phyloP scores from a whole-genome alignment of 2,797 vertebrate genomes.

The Tragopan temminckii region DNA sequence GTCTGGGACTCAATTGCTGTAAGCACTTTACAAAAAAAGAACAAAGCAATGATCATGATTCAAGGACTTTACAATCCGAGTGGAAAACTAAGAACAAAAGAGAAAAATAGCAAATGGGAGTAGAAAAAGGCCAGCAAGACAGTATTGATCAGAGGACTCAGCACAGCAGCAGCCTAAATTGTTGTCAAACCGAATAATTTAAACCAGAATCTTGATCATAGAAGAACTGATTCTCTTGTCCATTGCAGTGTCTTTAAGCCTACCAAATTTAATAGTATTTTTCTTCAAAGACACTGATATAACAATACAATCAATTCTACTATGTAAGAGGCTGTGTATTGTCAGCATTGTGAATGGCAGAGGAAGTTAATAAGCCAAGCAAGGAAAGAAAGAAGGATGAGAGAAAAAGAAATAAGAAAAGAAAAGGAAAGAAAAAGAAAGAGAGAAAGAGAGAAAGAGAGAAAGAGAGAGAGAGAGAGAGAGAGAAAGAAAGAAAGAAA shows the following conservation, averaged over 20 bases:
- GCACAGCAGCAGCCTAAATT: slow-evolving; percentile 55
- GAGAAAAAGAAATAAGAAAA: neutral
- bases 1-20: neutral
- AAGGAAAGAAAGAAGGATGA: neutral
- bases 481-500: neutral
- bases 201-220: slow-evolving; percentile 40
- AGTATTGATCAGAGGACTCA: slow-evolving; percentile 57
- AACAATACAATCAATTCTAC: slow-evolving; percentile 31
- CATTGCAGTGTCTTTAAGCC: slow-evolving; percentile 21
- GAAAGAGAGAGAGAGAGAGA: too few relatives aligned
- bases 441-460: too few relatives aligned
- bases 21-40: slow-evolving; percentile 27
- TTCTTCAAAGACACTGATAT: slow-evolving; percentile 5
- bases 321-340: slow-evolving; percentile 10
- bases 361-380: neutral
- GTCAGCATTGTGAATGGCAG: slow-evolving; percentile 16
- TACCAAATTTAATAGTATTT: neutral
- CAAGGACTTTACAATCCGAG: slow-evolving; percentile 46
- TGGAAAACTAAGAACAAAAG: slow-evolving; percentile 40
- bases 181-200: slow-evolving; percentile 71
- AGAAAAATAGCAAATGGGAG: slow-evolving; percentile 47
- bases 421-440: neutral
- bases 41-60: neutral
- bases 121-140: neutral
- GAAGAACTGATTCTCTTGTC: slow-evolving; percentile 13